phyloP scores from a whole-genome alignment of 2,888 invertebrate species.

The Mimas tiliae region DNA sequence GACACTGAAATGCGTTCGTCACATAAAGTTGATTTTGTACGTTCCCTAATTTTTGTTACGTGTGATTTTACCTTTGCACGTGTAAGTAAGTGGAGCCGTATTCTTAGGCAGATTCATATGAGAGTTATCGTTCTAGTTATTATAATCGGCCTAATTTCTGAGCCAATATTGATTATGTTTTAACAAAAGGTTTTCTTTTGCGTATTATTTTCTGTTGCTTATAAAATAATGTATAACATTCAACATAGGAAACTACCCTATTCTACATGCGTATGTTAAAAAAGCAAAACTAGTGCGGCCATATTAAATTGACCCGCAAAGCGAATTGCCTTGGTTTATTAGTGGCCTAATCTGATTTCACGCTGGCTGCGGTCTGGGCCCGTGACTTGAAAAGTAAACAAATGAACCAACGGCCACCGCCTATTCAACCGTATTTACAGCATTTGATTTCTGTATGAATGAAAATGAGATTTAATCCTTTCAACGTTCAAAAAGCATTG shows the following conservation, averaged over 20 bases:
- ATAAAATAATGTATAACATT: background rate
- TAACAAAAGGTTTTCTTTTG: too few relatives aligned
- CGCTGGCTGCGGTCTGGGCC: conserved; percentile 57
- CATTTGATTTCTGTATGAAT: background rate
- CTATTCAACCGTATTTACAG: conserved; percentile 34
- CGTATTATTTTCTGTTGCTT: too few relatives aligned
- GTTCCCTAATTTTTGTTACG: too few relatives aligned
- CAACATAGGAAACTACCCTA: too few relatives aligned
- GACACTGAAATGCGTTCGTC: too few relatives aligned
- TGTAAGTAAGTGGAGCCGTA: too few relatives aligned
- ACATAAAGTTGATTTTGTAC: too few relatives aligned
- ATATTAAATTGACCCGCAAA: conserved; percentile 63
- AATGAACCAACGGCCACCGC: conserved; percentile 41
- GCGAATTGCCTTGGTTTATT: conserved; percentile 77
- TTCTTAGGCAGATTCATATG: too few relatives aligned
- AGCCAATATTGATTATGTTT: too few relatives aligned
- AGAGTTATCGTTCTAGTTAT: too few relatives aligned
- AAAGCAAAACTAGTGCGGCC: conserved; percentile 42
- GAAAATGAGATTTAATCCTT: conserved; percentile 1
- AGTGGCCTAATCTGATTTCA: conserved; percentile 77
- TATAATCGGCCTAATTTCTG: too few relatives aligned
- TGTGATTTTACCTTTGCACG: too few relatives aligned
- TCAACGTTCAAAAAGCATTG: background rate
- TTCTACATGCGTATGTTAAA: conserved; percentile 26
- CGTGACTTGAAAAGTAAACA: conserved; percentile 73